Evolutionary conservation across 2,113 vertebrate genomes (phyloP).

Genomic region (Grus americana): DNA sequence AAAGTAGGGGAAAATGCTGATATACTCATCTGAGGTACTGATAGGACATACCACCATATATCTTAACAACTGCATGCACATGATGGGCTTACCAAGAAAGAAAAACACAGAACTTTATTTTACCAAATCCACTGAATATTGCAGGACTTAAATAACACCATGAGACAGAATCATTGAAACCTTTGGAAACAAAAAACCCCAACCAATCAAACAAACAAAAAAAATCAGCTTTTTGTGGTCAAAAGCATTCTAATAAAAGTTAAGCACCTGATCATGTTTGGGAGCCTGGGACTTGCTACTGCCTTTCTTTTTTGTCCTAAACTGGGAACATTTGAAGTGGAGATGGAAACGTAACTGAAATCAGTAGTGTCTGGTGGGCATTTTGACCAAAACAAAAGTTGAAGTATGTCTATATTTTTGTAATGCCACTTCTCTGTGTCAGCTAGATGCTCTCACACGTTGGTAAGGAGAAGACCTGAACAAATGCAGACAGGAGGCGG

Average conservation of each 20-base stretch:
- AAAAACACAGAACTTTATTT: not conserved
- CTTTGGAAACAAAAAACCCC: not conserved
- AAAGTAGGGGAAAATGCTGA: not conserved
- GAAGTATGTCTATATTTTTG: not conserved
- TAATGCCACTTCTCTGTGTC: not conserved
- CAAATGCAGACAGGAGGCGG: not conserved
- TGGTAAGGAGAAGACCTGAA: not conserved
- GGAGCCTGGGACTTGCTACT: not conserved
- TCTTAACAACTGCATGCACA: not conserved
- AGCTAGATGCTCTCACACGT: rapidly evolving
- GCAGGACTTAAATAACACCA: not conserved
- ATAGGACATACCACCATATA: not conserved
- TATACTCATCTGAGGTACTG: not conserved
- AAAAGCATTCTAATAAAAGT: not conserved
- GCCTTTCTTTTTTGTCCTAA: not conserved
- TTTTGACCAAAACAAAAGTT: not conserved
- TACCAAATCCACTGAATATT: not conserved
- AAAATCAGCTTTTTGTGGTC: not conserved
- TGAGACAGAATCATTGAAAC: not conserved
- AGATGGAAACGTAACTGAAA: not conserved
- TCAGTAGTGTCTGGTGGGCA: not conserved
- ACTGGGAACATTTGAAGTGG: not conserved
- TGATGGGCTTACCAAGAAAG: not conserved
- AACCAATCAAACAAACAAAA: not conserved
- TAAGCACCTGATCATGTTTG: rapidly evolving